Evolutionary conservation across 1,140 invertebrate genomes (phyloP), one percentile per base, ranked within the genome.

Genomic region (Drosophila punjabiensis): DNA sequence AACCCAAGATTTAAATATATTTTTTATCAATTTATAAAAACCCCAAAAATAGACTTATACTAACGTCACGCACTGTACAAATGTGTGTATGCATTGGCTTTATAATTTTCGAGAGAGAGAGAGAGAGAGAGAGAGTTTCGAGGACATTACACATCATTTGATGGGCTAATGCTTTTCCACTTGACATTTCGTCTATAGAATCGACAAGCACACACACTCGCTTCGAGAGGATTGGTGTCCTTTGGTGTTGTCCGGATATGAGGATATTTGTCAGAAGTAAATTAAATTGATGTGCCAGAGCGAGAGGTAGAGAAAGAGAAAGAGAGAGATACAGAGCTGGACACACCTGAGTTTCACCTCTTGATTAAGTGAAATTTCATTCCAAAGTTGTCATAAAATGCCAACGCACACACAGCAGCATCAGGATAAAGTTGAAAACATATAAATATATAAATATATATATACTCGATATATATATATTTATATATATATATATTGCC

Each of bases 191-290:
- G 53, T 73, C 70, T 41, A 60, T 73, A 16, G 55, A 33, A n/a
- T 64, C 59, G 71, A 48, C 76, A 79, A 74, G 24, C 24, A 81
- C 59, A 81, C 59, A 79, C 77, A 55, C 53, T 53, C 58, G 13
- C 14, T 0, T 18, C 9, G 32, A 30, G 33, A 20, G 64, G 47
- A 37, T 24, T 18, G 32, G 47, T 24, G 60, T 33, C 16, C 11
- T 37, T 30, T 48, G n/a, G 41, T 41, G 41, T 45, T 58, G 67
- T 30, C 70, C 43, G 70, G 68, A 74, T 74, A 74, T 74, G 68
- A 10, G 47, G 39, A 64, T 64, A 79, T 71, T 79, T 79, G 76
- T 79, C 67, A 73, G 37, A 80, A 80, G 67, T 79, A 79, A 79
- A 79, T 79, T 79, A 79, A 79, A 79, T 79, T 79, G 77, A 79